A percentile compares a stretch with the other conserved stretches of the same genome.
Conservation (phyloP, 2,797 vertebrate species). For the Sebastes ruberrimus region DNA sequence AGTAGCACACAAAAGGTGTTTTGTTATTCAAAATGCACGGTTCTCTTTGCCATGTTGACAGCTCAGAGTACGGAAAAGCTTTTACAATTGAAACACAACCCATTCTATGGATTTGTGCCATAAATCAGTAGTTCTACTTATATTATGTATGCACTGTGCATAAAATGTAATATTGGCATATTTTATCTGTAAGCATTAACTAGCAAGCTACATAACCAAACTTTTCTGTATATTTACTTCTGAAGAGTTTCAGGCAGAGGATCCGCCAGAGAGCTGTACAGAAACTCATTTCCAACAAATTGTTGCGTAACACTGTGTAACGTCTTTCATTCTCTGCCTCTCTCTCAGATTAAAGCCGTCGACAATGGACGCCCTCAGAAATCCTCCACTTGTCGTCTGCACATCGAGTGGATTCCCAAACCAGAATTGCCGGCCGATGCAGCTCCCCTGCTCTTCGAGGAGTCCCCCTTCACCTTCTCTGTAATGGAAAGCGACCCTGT, state of each 20-base stretch:
- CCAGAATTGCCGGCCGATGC: slow-evolving; percentile 78
- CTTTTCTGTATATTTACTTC: neutral
- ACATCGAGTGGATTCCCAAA: slow-evolving; percentile 97
- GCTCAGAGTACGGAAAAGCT: neutral
- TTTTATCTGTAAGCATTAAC: neutral
- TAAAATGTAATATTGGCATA: neutral
- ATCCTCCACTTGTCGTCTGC: slow-evolving; percentile 91
- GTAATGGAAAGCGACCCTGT: slow-evolving; percentile 98
- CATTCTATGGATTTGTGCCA: neutral
- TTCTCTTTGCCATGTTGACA: neutral
- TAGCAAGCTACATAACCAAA: neutral
- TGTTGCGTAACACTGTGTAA: slow-evolving; percentile 17
- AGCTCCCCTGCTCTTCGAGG: slow-evolving; percentile 90
- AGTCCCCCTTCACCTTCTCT: slow-evolving; percentile 90
- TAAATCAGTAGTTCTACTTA: neutral
- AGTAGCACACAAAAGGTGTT: slow-evolving; percentile 24
- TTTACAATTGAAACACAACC: slow-evolving; percentile 1
- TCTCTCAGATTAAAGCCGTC: slow-evolving; percentile 93
- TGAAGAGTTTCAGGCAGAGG: neutral
- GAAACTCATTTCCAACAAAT: slow-evolving; percentile 9
- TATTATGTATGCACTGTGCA: neutral
- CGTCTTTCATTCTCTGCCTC: slow-evolving; percentile 6
- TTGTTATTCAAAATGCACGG: slow-evolving; percentile 9
- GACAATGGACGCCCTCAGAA: slow-evolving; percentile 98
- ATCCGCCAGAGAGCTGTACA: neutral